Evolutionary conservation across 2,888 invertebrate genomes (phyloP), one percentile per base, ranked within the genome.

Genomic region (Caenorhabditis uteleia): DNA sequence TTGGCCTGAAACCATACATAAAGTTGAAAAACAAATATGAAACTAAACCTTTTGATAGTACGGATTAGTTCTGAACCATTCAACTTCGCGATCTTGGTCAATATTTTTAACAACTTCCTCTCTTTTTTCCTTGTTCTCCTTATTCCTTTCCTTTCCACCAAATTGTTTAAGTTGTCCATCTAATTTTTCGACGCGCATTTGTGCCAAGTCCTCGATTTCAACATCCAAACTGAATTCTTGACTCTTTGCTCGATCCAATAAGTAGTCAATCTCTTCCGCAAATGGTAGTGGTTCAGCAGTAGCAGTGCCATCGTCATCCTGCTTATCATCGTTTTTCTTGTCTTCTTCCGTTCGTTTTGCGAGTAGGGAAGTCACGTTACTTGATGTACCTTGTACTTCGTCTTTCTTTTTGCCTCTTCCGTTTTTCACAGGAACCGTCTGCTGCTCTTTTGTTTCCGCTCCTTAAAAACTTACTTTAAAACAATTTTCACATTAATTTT

Each of bases 11-110:
- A 29, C 23, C 20, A 12, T 5, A 10, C 7, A 10, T 18, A 40
- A 25, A 40, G 4, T 40, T 4, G 4, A 7, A 10, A 10, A 23
- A 23, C 4, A 40, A 40, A 18, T 8, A 18, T 8, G 10, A 18
- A 16, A n/a, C n/a, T 12, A 6, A 18, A 40, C 40, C 16, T 64
- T 64, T 42, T 64, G 64, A 53, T 42, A 64, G 12, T 34, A 47
- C n/a, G 57, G 44, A 25, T 64, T 64, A 1, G 40, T 18, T 46
- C 50, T 48, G 18, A 64, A 40, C 48, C 53, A 64, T 14, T 64
- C 64, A 16, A 64, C 38, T 10, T 29, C 47, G 3, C 8, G 20
- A 36, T 18, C 36, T 20, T 2, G 18, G 6, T 16, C 36, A 36
- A 7, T n/a, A 18, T 36, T 5, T n/a, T 18, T 4, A 4, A 34